Base-by-base conservation (phyloP, 1,140 invertebrate species). In the Stegodyphus mimosarum region DNA sequence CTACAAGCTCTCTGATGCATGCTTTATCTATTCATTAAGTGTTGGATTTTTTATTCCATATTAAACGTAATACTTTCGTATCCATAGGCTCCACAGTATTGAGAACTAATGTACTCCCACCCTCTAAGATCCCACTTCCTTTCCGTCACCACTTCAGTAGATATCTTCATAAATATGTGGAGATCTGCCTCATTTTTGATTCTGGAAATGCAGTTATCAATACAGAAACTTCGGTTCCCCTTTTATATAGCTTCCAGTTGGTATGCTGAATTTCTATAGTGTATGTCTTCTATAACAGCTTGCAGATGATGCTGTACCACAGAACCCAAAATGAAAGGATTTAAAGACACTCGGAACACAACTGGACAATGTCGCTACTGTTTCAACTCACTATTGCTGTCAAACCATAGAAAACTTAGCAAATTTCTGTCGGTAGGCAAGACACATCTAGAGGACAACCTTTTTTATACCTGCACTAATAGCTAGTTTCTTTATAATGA, bases 361-460 rank as follows among this genome's bases (percentile, higher is more conserved):
- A 80, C 78, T 18, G 66, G 55, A 18, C 75, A 66, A 66, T 66
- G 64, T 49, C 64, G 0, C 7, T 53, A 76, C 6, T 10, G 10
- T 53, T 53, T 79, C 49, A 79, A 4, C 3, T 51, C 51, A 33
- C n/a, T 51, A 18, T 69, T 33, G 10, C 66, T 51, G 10, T 11
- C 17, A 52, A 18, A 17, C 79, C 70, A 72, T 48, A 80, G 18
- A n/a, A 70, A 80, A 55, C 67, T 78, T 49, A 66, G 15, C 1
- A 15, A 50, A 5, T 78, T 48, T 67, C 67, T 51, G 52, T 69
- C 78, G 7, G 60, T 15, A 17, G 60, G 17, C 15, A n/a, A n/a
- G n/a, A 89, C 33, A 11, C 50, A 92, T 90, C 85, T 91, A 89
- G 13, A 90, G 86, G 88, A 92, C 92, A 0, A 90, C 91, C n/a